Base-by-base conservation (phyloP, 2,797 vertebrate species). In the Streptopelia turtur region DNA sequence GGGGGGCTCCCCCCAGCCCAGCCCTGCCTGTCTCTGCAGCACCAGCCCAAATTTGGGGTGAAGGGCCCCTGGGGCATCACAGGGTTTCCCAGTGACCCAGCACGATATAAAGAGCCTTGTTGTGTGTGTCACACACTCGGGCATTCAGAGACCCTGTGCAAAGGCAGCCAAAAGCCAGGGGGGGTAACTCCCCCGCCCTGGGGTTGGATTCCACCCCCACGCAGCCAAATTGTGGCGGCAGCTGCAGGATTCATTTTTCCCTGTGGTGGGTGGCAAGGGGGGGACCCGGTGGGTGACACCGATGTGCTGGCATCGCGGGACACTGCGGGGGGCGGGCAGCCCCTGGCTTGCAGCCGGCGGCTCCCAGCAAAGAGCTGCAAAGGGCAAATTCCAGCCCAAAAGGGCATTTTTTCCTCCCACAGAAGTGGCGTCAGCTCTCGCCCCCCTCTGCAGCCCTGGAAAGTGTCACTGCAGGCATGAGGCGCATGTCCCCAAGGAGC, bases 371-470 rank as follows among this genome's bases (percentile, higher is more conserved):
- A 71, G 33, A 60, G 88, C 47, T 52, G n/a, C 53, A 90, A 94
- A 96, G 92, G 95, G 81, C 92, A 86, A 93, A 96, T 94, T 96
- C 91, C 89, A 93, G 18, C 86, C 77, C 43, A 18, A 90, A 92
- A 77, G 37, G 37, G 65, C 31, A 31, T 56, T 68, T 49, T 7
- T 64, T 45, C 57, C 47, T 55, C 52, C 61, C 3, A 4, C 14
- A 66, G 77, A 72, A 76, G 59, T 5, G 1, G 77, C 49, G 23
- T 71, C 78, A 60, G 53, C 35, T 37, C 87, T 66, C 1, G 2
- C 25, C 74, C 30, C 1, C 1, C 27, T 59, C 30, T 6, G 4
- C 24, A 65, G 56, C 49, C 28, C 23, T 1, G 47, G 79, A 17
- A 85, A 76, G 37, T 2, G 37, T 45, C 92, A 43, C 74, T 12